These are phyloP conservation scores for Bellardia pandia DNA, from an alignment of 2,888 invertebrate species.

Conservation along the genomic window DNA sequence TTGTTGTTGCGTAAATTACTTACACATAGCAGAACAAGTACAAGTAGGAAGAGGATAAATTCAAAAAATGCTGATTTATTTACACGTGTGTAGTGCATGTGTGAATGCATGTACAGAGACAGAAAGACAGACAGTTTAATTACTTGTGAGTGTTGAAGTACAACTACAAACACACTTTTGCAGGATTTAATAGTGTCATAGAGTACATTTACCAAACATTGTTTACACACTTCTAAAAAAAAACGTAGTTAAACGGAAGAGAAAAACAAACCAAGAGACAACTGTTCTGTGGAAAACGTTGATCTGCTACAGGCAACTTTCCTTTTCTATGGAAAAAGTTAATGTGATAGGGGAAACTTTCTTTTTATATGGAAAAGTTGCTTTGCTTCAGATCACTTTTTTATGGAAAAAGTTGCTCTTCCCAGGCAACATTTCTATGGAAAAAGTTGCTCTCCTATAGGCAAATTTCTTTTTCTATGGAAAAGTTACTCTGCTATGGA, in stretches of 20 bases:
- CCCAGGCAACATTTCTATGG: too few relatives aligned
- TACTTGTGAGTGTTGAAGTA: slow-evolving; percentile 69
- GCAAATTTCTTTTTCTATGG: too few relatives aligned
- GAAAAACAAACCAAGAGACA: background rate
- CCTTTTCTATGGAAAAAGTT: background rate
- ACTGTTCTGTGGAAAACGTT: too few relatives aligned
- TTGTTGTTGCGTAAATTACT: slow-evolving; percentile 39
- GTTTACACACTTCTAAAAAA: background rate
- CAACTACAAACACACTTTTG: slow-evolving; percentile 41
- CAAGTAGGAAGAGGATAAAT: background rate
- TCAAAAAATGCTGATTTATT: slow-evolving; percentile 12
- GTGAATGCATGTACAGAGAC: background rate
- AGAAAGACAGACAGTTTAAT: slow-evolving; percentile 69
- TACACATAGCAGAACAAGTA: slow-evolving; percentile 2
- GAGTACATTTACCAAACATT: background rate
- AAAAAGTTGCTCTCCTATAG: too few relatives aligned
- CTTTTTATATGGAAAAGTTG: background rate
- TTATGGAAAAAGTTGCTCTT: too few relatives aligned
- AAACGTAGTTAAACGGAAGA: background rate
- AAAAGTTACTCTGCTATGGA: too few relatives aligned
- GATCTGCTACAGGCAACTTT: too few relatives aligned
- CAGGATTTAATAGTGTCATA: background rate
- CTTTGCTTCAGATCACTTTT: too few relatives aligned
- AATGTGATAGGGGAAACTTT: background rate
- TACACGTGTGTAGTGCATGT: background rate